phyloP scores from a whole-genome alignment of 1,140 invertebrate species.

The Vollenhovia emeryi region DNA sequence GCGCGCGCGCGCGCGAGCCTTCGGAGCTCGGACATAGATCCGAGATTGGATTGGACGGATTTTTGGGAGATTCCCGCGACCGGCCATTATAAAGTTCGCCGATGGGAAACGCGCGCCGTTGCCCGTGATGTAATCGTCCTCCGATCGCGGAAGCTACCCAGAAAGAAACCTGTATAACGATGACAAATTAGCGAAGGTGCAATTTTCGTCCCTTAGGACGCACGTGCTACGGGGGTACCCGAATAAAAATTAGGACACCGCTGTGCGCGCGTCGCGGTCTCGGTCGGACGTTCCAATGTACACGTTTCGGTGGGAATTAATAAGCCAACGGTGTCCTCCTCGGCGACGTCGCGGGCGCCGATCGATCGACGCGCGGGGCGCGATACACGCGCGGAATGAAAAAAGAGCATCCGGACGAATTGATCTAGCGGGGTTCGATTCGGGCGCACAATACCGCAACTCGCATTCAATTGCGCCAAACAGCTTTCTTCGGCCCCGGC shows the following conservation, averaged over 20 bases:
- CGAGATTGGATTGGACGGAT: conserved; percentile 53
- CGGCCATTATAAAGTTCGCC: conserved; percentile 34
- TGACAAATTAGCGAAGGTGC: neutral
- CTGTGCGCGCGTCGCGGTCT: neutral
- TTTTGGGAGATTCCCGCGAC: conserved; percentile 27
- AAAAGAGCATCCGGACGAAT: conserved; percentile 71
- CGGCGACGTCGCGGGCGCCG: conserved; percentile 38
- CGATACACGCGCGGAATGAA: conserved; percentile 44
- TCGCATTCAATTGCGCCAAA: conserved; percentile 70
- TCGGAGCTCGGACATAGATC: conserved; percentile 20
- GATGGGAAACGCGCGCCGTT: conserved; percentile 14
- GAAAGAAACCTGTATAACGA: neutral
- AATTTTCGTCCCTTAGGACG: neutral
- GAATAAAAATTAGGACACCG: neutral
- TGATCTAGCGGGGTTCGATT: conserved; percentile 68
- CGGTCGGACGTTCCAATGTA: neutral
- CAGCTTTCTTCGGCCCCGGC: conserved; percentile 66
- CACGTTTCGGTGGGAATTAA: conserved; percentile 26
- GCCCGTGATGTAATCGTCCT: conserved; percentile 11
- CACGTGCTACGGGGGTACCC: neutral
- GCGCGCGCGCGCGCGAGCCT: conserved; percentile 19
- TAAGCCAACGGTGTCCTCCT: conserved; percentile 33
- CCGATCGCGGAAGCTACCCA: neutral
- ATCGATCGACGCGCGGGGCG: conserved; percentile 36
- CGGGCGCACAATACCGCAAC: conserved; percentile 70